These are phyloP conservation scores for Ophioderma brevispina DNA, from an alignment of 35 echinoderm and acorn worm species.

Conservation along the genomic window DNA sequence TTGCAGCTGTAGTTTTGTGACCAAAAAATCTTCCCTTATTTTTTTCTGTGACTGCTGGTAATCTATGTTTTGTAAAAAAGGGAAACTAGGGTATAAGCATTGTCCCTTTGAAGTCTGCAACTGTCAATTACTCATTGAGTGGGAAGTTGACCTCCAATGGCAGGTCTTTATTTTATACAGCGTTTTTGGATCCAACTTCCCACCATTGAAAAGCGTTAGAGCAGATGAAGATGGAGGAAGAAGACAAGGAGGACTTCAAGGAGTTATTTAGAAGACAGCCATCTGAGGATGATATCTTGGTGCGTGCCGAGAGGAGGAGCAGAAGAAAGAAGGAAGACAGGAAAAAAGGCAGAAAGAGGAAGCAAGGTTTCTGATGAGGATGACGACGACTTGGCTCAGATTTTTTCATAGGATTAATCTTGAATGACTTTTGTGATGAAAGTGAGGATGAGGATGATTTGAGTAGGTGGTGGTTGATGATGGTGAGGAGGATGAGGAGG, in stretches of 20 bases:
- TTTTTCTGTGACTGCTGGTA: too few relatives aligned
- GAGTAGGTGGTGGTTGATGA: slow-evolving; percentile 30
- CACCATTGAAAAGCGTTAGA: slow-evolving; percentile 50
- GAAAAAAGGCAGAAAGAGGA: background rate
- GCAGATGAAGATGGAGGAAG: slow-evolving; percentile 51
- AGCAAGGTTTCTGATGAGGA: slow-evolving; percentile 33
- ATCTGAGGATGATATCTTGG: slow-evolving; percentile 81
- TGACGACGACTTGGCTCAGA: slow-evolving; percentile 25
- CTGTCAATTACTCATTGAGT: too few relatives aligned
- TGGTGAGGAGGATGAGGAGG: slow-evolving; percentile 34
- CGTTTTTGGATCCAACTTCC: slow-evolving; percentile 56
- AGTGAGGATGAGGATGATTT: slow-evolving; percentile 26
- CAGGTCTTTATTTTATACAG: background rate
- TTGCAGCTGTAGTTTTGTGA: too few relatives aligned
- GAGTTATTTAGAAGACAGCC: slow-evolving; percentile 75
- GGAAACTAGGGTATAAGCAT: too few relatives aligned
- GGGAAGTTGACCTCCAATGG: too few relatives aligned
- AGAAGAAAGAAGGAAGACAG: slow-evolving; percentile 26
- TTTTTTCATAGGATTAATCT: slow-evolving; percentile 41
- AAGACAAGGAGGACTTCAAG: slow-evolving; percentile 68
- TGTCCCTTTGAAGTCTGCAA: too few relatives aligned
- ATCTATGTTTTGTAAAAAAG: too few relatives aligned
- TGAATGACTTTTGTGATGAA: slow-evolving; percentile 19
- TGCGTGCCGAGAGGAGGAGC: slow-evolving; percentile 55
- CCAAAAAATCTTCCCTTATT: too few relatives aligned